Conservation (phyloP, 2,113 vertebrate genomes). For the Mandrillus leucophaeus region DNA sequence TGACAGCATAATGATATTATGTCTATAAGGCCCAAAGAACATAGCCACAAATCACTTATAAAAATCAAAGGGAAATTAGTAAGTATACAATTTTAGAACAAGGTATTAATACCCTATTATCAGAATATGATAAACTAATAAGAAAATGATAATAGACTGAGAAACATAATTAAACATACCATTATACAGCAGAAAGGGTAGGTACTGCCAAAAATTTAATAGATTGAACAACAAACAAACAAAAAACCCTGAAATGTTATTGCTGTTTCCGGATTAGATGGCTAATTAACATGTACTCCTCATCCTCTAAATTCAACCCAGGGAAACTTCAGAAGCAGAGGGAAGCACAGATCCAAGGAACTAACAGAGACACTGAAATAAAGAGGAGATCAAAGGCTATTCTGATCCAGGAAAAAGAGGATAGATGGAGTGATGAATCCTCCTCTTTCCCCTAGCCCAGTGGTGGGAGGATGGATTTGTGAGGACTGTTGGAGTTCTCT, state of each 20-base stretch:
- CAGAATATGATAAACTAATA: not conserved
- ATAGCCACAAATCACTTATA: not conserved
- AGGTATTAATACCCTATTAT: not conserved
- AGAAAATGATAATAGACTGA: not conserved
- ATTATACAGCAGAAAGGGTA: not conserved
- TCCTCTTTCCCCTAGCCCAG: not conserved
- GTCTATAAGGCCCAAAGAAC: not conserved
- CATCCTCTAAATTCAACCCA: not conserved
- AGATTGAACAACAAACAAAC: not conserved
- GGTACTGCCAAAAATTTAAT: not conserved
- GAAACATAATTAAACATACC: conserved; percentile 2
- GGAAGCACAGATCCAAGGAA: not conserved
- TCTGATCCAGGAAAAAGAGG: not conserved
- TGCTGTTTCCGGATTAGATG: not conserved
- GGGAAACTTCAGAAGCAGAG: not conserved
- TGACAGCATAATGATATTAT: not conserved
- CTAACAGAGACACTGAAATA: not conserved
- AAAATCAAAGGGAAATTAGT: conserved; percentile 53
- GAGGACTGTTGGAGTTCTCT: not conserved
- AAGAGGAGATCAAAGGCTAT: not conserved
- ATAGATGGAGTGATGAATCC: not conserved
- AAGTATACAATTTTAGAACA: not conserved
- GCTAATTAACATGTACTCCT: not conserved
- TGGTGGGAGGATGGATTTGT: not conserved
- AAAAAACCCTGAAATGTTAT: not conserved